These are phyloP conservation scores for Strigamia maritima DNA, from an alignment of 2,888 invertebrate species.

Conservation along the genomic window DNA sequence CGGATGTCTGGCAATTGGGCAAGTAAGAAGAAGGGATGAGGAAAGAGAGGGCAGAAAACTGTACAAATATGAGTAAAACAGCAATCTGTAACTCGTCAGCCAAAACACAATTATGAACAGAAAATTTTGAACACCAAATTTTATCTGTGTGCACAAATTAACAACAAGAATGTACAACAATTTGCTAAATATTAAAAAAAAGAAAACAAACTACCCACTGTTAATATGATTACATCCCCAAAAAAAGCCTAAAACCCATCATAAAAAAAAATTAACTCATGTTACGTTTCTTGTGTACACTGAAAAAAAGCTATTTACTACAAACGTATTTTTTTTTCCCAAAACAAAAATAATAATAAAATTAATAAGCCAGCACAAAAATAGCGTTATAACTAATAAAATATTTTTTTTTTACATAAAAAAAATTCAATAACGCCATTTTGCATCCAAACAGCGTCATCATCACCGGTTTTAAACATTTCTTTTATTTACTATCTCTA, in stretches of 20 bases:
- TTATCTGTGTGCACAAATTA: constrained; percentile 34
- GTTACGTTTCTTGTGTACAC: constrained; percentile 26
- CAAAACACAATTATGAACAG: constrained; percentile 28
- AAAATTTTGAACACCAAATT: constrained; percentile 31
- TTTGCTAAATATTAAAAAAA: constrained; percentile 23
- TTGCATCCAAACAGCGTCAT: not conserved
- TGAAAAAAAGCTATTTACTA: not conserved
- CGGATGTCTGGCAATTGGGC: constrained; percentile 13
- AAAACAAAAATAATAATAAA: constrained; percentile 1
- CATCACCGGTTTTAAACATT: constrained; percentile 22
- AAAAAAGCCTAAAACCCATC: constrained; percentile 18
- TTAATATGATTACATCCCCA: constrained; percentile 20
- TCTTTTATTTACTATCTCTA: not conserved
- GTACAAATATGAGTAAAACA: constrained; percentile 17
- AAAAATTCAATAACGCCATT: constrained; percentile 9
- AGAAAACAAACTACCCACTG: constrained; percentile 15
- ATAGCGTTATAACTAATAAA: not conserved
- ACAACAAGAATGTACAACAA: constrained; percentile 30
- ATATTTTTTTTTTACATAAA: not conserved
- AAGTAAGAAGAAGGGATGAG: not conserved
- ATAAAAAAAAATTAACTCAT: not conserved
- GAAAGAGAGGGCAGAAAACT: not conserved
- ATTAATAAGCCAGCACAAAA: constrained; percentile 28
- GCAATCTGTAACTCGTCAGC: constrained; percentile 34
- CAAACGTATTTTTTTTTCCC: not conserved